These are phyloP conservation scores for Saxidomus purpurata DNA, from an alignment of 1,140 invertebrate genomes.

Conservation along the genomic window DNA sequence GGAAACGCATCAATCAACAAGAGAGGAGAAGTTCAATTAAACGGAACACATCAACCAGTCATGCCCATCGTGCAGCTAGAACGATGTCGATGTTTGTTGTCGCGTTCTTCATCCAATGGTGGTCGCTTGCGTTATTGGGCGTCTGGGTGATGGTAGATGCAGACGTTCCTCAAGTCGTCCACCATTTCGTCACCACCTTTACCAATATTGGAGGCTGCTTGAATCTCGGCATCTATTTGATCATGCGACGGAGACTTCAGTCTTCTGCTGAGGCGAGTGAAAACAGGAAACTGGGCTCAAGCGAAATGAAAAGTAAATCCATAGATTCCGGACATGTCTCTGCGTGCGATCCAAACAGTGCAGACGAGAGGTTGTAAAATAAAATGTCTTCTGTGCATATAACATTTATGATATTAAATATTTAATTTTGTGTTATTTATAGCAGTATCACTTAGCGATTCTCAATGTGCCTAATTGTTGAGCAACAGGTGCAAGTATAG, in stretches of 20 bases:
- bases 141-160: slow-evolving; percentile 55
- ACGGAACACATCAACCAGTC: background rate
- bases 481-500: no score
- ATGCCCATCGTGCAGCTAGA: slow-evolving; percentile 64
- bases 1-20: slow-evolving; percentile 58
- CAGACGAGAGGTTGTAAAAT: no score
- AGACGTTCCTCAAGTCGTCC: slow-evolving; percentile 64
- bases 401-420: no score
- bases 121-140: slow-evolving; percentile 66
- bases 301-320: background rate
- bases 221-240: slow-evolving; percentile 69
- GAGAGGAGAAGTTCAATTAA: slow-evolving; percentile 40
- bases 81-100: slow-evolving; percentile 72
- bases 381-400: no score
- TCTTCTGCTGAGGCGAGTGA: background rate
- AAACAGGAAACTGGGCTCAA: background rate
- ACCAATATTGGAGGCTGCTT: slow-evolving; percentile 70
- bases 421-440: no score
- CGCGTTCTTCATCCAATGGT: slow-evolving; percentile 73
- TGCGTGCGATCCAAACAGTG: no score
- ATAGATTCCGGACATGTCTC: background rate
- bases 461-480: no score
- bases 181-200: slow-evolving; percentile 69
- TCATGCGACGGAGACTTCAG: slow-evolving; percentile 44
- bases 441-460: no score